These are phyloP conservation scores for Hyles euphorbiae DNA, from an alignment of 1,140 invertebrate species.

Conservation along the genomic window DNA sequence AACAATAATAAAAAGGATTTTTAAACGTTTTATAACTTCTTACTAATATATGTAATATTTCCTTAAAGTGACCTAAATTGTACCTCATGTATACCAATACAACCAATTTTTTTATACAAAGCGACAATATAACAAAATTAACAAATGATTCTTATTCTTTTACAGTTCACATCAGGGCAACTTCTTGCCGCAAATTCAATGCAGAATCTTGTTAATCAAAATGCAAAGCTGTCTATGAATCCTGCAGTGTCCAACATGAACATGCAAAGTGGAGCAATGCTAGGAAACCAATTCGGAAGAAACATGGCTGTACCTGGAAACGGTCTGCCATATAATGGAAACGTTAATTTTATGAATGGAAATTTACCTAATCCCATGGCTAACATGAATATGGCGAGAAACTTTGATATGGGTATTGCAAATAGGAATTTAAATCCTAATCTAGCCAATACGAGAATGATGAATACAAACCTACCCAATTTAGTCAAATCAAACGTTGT, in stretches of 20 bases:
- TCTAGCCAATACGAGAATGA: not conserved
- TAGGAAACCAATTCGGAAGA: slow-evolving; percentile 3
- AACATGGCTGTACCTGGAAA: slow-evolving; percentile 1
- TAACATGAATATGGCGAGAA: not conserved
- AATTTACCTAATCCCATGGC: not conserved
- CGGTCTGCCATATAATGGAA: not conserved
- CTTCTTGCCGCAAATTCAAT: slow-evolving; percentile 8
- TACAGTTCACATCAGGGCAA: slow-evolving; percentile 22
- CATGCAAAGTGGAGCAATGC: not conserved
- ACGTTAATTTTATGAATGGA: not conserved
- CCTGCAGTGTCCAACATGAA: not conserved
- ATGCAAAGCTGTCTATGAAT: not conserved
- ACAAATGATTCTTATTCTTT: slow-evolving; percentile 4
- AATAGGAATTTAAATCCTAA: not conserved
- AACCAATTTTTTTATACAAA: too few species aligned
- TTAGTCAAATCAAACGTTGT: not conserved
- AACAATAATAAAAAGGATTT: too few species aligned
- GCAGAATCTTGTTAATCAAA: slow-evolving; percentile 4
- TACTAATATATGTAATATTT: too few species aligned
- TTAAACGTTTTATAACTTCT: too few species aligned
- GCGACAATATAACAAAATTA: too few species aligned
- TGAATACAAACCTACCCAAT: not conserved
- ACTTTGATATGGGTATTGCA: not conserved
- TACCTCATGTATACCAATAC: too few species aligned
- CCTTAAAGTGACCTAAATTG: too few species aligned